Conservation (phyloP, 2,797 vertebrate genomes). For the Vespertilio murinus region DNA sequence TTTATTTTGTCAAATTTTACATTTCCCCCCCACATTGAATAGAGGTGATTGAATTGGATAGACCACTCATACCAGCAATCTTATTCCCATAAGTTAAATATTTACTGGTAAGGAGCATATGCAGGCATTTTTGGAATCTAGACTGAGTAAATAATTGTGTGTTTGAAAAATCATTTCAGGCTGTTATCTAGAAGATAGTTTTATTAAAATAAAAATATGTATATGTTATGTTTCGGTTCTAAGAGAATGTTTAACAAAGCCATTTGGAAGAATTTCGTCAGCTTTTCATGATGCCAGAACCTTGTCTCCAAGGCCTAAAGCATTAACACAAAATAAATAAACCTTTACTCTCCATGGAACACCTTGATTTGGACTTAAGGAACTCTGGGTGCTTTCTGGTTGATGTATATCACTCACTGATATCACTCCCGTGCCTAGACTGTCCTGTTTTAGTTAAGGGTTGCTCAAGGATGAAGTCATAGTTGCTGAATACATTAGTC, state of each 20-base stretch:
- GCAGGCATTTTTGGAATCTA: conserved; percentile 4
- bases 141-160: neutral
- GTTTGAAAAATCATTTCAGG: conserved; percentile 47
- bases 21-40: neutral
- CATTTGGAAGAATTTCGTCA: neutral
- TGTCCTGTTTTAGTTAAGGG: neutral
- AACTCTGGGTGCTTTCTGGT: neutral
- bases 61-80: neutral
- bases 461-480: neutral
- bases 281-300: neutral
- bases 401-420: neutral
- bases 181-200: neutral
- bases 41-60: conserved; percentile 14
- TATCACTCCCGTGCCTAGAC: neutral
- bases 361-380: neutral
- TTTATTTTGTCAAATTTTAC: neutral
- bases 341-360: neutral
- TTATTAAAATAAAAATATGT: neutral
- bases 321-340: neutral
- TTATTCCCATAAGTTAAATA: conserved; percentile 12
- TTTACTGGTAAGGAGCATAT: neutral
- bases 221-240: neutral
- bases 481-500: neutral
- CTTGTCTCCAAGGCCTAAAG: neutral
- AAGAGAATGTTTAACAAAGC: neutral